phyloP scores from a whole-genome alignment of 1,140 invertebrate genomes.

The Drosophila pectinifera region DNA sequence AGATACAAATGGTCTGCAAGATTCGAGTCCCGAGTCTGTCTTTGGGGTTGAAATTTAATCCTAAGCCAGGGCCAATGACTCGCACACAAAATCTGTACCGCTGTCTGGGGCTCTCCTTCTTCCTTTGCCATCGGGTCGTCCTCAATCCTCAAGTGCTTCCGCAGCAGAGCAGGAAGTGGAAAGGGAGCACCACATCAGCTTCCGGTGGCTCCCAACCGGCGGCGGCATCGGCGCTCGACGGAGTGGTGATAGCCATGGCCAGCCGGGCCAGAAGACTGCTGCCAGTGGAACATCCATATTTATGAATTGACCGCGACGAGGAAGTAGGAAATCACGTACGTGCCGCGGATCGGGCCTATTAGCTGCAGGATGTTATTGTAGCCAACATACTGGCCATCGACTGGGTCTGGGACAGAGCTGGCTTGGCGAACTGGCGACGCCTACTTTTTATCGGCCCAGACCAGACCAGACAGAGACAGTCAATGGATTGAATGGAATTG shows the following conservation, averaged over 20 bases:
- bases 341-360: conserved; percentile 68
- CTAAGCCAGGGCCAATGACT: conserved; percentile 56
- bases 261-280: conserved; percentile 16
- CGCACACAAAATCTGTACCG: conserved; percentile 44
- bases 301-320: conserved; percentile 75
- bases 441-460: conserved; percentile 76
- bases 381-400: no score
- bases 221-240: background rate
- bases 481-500: conserved; percentile 31
- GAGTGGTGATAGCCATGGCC: conserved; percentile 2
- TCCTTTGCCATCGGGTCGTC: conserved; percentile 10
- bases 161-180: conserved; percentile 60
- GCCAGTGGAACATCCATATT: conserved; percentile 64
- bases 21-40: conserved; percentile 27
- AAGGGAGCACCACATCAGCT: conserved; percentile 50
- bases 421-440: conserved; percentile 61
- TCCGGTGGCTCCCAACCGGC: conserved; percentile 68
- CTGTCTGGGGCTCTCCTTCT: conserved; percentile 17
- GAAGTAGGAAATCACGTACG: conserved; percentile 82
- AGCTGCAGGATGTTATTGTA: conserved; percentile 73
- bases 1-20: conserved; percentile 43
- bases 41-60: conserved; percentile 76
- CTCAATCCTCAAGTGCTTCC: conserved; percentile 67
- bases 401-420: conserved; percentile 12
- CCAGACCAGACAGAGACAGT: conserved; percentile 42